These are phyloP conservation scores for Tamandua tetradactyla DNA, from an alignment of 2,797 vertebrate species.

Conservation along the genomic window DNA sequence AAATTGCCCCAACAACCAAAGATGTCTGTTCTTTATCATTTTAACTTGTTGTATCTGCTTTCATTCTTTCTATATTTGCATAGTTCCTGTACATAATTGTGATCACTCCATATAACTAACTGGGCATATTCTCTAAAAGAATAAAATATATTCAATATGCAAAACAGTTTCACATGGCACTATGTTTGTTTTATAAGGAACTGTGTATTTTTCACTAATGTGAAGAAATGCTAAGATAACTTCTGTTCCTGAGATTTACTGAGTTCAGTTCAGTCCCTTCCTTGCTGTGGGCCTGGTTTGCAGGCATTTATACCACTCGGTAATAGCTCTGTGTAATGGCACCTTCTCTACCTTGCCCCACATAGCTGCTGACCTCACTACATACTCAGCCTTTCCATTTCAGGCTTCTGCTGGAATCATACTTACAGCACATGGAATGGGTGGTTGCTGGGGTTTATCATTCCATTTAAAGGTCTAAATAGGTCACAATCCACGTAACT, in stretches of 20 bases:
- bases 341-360: conserved; percentile 75
- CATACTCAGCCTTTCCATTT: conserved; percentile 86
- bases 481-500: background rate
- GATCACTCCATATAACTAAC: background rate
- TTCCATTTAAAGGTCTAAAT: background rate
- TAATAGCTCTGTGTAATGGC: conserved; percentile 86
- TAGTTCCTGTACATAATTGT: background rate
- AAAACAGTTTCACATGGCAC: background rate
- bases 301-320: conserved; percentile 77
- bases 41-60: background rate
- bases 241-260: background rate
- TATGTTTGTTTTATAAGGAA: background rate
- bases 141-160: background rate
- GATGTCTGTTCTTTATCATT: background rate
- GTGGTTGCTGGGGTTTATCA: background rate
- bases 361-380: conserved; percentile 85
- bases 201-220: background rate
- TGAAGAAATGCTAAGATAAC: background rate
- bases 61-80: background rate
- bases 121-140: background rate
- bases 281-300: background rate
- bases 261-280: background rate
- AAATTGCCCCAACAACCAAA: background rate
- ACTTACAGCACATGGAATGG: background rate
- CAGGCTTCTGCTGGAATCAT: conserved; percentile 72